These are phyloP conservation scores for Laticauda laticaudata DNA, from an alignment of 2,113 vertebrate genomes.

Conservation along the genomic window DNA sequence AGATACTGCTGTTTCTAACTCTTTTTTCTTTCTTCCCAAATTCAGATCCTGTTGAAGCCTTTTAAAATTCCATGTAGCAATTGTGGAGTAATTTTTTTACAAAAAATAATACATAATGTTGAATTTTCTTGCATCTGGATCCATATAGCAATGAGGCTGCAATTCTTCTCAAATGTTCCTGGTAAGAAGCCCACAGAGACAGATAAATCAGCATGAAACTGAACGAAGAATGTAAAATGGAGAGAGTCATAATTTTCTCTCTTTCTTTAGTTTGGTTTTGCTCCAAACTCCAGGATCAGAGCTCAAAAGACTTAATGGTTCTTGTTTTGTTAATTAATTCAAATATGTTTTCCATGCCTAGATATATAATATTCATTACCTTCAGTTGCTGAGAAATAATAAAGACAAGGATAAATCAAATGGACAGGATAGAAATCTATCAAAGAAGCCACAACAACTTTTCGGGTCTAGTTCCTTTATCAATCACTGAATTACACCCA, in stretches of 20 bases:
- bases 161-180: background rate
- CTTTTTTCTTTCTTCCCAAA: background rate
- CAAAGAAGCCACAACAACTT: background rate
- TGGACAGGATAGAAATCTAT: background rate
- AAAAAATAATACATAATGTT: background rate
- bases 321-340: background rate
- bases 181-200: background rate
- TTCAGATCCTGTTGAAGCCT: background rate
- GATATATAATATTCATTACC: background rate
- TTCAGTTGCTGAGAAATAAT: background rate
- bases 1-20: background rate
- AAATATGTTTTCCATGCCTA: background rate
- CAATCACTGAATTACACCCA: background rate
- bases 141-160: background rate
- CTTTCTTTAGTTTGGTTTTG: background rate
- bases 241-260: background rate
- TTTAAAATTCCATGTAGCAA: background rate
- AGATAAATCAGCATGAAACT: background rate
- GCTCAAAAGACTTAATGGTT: background rate
- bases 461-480: background rate
- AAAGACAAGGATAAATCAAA: background rate
- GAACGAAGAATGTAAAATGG: background rate
- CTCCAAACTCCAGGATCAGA: background rate
- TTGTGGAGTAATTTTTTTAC: background rate
- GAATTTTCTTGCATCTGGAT: background rate